These are phyloP conservation scores for Eretmochelys imbricata DNA, from an alignment of 2,113 vertebrate genomes.

Conservation along the genomic window DNA sequence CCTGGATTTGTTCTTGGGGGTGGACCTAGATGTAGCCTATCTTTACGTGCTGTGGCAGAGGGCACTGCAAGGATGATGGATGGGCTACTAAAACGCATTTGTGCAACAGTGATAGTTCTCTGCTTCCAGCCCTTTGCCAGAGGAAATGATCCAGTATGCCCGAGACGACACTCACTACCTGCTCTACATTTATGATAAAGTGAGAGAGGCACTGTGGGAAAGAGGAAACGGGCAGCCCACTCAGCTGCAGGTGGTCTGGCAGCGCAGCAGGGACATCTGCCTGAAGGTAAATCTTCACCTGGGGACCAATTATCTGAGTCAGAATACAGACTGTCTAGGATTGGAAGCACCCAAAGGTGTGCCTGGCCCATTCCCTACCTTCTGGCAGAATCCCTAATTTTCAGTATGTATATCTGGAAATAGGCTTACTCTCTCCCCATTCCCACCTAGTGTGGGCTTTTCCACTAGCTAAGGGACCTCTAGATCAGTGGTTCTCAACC, in stretches of 20 bases:
- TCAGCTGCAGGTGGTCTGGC: constrained; percentile 91
- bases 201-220: constrained; percentile 86
- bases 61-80: neutral
- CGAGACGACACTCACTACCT: constrained; percentile 95
- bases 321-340: neutral
- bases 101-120: neutral
- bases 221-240: constrained; percentile 80
- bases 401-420: neutral
- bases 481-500: too few relatives aligned
- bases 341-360: neutral
- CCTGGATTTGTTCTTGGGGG: fast-evolving
- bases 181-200: constrained; percentile 92
- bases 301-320: neutral
- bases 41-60: neutral
- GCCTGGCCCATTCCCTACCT: fast-evolving
- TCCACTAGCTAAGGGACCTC: neutral
- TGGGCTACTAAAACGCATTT: fast-evolving
- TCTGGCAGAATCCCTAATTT: neutral
- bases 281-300: constrained; percentile 83
- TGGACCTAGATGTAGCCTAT: neutral
- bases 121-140: constrained; percentile 87
- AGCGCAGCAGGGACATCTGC: constrained; percentile 90
- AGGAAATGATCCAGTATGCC: constrained; percentile 94
- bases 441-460: neutral
- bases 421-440: neutral